Conservation (phyloP, 2,113 vertebrate genomes). For the Nannobrachium achirus region DNA sequence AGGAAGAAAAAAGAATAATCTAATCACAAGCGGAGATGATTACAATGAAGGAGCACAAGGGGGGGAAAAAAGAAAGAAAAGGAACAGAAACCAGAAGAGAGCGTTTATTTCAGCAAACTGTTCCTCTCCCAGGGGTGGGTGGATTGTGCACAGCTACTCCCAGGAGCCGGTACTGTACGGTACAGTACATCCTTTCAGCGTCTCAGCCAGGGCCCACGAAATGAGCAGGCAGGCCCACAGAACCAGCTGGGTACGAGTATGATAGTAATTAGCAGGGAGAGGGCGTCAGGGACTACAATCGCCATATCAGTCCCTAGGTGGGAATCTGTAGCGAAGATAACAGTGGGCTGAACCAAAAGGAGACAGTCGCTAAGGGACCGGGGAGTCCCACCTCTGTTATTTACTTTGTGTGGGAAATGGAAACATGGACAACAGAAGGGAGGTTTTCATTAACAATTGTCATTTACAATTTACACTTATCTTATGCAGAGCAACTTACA, state of each 20-base stretch:
- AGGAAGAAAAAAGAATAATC: too few relatives aligned
- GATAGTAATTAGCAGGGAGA: conserved; percentile 22
- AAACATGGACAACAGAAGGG: too few relatives aligned
- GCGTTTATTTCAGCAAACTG: neutral
- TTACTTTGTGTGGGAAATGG: conserved; percentile 1
- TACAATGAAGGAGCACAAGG: too few relatives aligned
- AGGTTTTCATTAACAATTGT: too few relatives aligned
- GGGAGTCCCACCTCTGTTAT: neutral
- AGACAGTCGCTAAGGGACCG: neutral
- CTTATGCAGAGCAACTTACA: too few relatives aligned
- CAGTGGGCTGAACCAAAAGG: conserved; percentile 19
- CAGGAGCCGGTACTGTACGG: neutral
- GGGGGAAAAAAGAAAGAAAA: neutral
- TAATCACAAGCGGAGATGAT: too few relatives aligned
- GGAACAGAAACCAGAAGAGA: neutral
- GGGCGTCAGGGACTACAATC: conserved; percentile 4
- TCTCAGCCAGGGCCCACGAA: neutral
- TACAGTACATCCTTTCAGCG: too few relatives aligned
- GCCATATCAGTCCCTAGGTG: neutral
- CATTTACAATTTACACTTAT: too few relatives aligned
- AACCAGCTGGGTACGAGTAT: conserved; percentile 21
- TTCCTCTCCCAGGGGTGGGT: neutral
- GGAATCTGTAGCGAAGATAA: conserved; percentile 4
- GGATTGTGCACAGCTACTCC: neutral
- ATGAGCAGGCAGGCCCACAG: neutral